Evolutionary conservation across 1,140 invertebrate genomes (phyloP), one percentile per base, ranked within the genome.

Genomic region (Archegozetes longisetosus): DNA sequence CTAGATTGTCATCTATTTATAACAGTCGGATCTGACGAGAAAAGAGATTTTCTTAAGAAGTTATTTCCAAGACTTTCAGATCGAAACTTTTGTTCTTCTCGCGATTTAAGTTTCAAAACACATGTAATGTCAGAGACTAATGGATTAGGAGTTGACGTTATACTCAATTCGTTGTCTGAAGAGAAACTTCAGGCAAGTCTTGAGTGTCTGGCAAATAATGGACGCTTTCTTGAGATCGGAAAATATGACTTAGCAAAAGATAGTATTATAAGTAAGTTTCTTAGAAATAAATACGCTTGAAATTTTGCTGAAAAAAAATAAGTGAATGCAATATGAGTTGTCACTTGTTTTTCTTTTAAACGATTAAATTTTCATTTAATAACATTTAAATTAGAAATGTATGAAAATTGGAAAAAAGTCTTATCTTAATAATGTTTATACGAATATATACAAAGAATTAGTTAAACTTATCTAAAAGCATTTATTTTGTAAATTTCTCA

Each of bases 31-130:
- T 71, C 85, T 24, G 71, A 80, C 66, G 85, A 88, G 55, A 97
- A 97, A 72, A 78, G 85, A 54, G 82, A 87, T 20, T 93, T 89
- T 73, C 49, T 98, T 23, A 84, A 96, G 64, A 62, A 72, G 40
- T 63, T 66, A 26, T 79, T 78, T 64, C 76, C 78, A 9, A 68
- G 72, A 63, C 66, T 79, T 4, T 66, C 69, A 40, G 74, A 77
- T 51, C 62, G 77, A 26, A 79, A 92, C 70, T 88, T 97, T 71
- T 86, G 85, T 63, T 92, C 93, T 70, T 97, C 93, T 12, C 81
- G 93, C 64, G 85, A 92, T 69, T 82, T 82, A 0, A 83, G 80
- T 55, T 97, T 97, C 72, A 90, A 96, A 84, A 17, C 86, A 68
- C 74, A 93, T 60, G 76, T 95, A 55, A 74, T 88, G 61, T 75